Percentiles rank a stretch among this genome's conserved stretches.
phyloP scores from a whole-genome alignment of 2,888 invertebrate species.

The Aleiodes alternator region DNA sequence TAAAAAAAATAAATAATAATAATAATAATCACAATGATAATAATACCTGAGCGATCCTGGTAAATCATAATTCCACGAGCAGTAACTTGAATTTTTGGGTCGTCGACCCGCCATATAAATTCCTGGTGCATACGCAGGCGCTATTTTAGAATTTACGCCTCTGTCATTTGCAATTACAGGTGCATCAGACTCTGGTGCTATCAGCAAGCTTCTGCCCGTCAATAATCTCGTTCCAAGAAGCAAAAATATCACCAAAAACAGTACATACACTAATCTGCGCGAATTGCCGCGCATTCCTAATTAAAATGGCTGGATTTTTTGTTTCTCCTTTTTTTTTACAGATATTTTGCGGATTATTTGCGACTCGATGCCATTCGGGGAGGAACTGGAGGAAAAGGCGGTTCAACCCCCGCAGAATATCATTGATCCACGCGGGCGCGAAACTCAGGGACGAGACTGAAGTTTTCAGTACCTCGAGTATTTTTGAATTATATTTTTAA shows the following conservation, averaged over 20 bases:
- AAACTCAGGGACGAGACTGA: constrained; percentile 56
- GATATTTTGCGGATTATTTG: not conserved
- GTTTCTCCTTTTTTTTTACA: not conserved
- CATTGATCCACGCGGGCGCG: constrained; percentile 56
- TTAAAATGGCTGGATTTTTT: not conserved
- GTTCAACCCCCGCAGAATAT: not conserved
- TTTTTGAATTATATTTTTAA: no score
- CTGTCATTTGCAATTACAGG: not conserved
- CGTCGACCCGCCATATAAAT: constrained; percentile 75
- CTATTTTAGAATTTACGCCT: constrained; percentile 40
- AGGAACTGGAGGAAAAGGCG: not conserved
- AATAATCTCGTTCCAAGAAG: constrained; percentile 47
- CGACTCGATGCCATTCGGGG: constrained; percentile 18
- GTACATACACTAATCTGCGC: constrained; percentile 48
- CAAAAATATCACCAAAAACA: constrained; percentile 45
- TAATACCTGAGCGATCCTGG: constrained; percentile 63
- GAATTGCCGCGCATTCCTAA: constrained; percentile 49
- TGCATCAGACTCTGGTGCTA: constrained; percentile 39
- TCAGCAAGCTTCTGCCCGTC: constrained; percentile 42
- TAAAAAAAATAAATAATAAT: no score
- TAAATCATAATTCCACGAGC: constrained; percentile 76
- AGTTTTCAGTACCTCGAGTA: constrained; percentile 42
- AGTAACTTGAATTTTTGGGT: constrained; percentile 77
- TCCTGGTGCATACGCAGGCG: constrained; percentile 67
- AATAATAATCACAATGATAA: no score